Conservation (phyloP, 1,140 invertebrate genomes). For the Drosophila santomea region DNA sequence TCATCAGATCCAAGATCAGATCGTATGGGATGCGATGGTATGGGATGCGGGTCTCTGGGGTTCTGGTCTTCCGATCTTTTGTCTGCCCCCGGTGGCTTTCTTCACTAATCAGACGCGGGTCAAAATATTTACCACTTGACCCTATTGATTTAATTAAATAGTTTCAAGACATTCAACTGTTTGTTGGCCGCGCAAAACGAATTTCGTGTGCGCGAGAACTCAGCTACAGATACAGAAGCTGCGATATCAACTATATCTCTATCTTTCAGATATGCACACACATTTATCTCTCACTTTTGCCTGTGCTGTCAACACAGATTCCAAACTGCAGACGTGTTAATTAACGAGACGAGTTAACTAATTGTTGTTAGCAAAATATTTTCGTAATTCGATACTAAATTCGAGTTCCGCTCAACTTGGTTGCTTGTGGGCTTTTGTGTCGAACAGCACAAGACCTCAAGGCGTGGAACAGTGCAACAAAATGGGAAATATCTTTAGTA, state of each 20-base stretch:
- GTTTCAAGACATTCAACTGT: conserved; percentile 81
- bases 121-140: conserved; percentile 85
- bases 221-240: conserved; percentile 13
- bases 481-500: neutral
- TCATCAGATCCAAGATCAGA: neutral
- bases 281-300: conserved; percentile 4
- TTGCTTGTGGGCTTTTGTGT: conserved; percentile 79
- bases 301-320: conserved; percentile 81
- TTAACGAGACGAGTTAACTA: conserved; percentile 84
- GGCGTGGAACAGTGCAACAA: conserved; percentile 40
- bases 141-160: conserved; percentile 85
- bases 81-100: conserved; percentile 48
- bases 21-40: neutral
- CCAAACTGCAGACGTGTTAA: conserved; percentile 82
- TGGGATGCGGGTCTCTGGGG: conserved; percentile 32
- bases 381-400: conserved; percentile 84
- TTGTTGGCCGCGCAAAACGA: conserved; percentile 73
- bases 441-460: conserved; percentile 13
- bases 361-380: conserved; percentile 85
- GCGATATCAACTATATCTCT: neutral
- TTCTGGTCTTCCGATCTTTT: conserved; percentile 34
- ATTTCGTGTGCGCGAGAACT: conserved; percentile 7
- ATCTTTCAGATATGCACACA: conserved; percentile 7
- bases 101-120: conserved; percentile 84
- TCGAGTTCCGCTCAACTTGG: conserved; percentile 81